Percentiles rank a stretch among this genome's conserved stretches.
Conservation (phyloP, 2,888 invertebrate species). For the Calephelis perditalis region DNA sequence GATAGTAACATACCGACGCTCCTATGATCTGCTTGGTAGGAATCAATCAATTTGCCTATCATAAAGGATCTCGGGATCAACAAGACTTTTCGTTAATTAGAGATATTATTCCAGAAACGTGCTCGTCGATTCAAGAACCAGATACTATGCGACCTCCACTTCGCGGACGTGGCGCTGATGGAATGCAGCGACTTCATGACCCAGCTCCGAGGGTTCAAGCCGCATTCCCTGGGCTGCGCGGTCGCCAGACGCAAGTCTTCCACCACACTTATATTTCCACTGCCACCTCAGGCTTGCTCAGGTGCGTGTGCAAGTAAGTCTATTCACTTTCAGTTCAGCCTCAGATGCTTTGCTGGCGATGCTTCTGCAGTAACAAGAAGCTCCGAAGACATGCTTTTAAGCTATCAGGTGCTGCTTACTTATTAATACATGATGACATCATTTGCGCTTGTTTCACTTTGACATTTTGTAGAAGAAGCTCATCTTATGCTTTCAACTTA, state of each 20-base stretch:
- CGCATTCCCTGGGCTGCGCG: constrained; percentile 96
- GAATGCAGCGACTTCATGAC: constrained; percentile 98
- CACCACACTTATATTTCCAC: constrained; percentile 94
- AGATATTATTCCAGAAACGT: constrained; percentile 64
- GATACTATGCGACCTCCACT: constrained; percentile 96
- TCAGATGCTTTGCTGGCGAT: not conserved
- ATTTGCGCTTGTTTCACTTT: no score
- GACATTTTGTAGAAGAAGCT: no score
- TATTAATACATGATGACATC: no score
- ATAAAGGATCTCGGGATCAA: no score
- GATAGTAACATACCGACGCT: no score
- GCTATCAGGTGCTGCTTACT: no score
- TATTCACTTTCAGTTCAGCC: not conserved
- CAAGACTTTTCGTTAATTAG: no score
- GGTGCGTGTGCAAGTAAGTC: constrained; percentile 68
- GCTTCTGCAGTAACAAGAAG: not conserved
- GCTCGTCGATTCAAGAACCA: constrained; percentile 88
- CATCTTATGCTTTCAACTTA: no score
- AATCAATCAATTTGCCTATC: no score
- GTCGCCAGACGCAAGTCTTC: constrained; percentile 95
- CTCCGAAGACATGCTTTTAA: no score
- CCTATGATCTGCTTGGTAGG: no score
- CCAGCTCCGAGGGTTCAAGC: constrained; percentile 96
- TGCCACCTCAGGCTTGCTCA: constrained; percentile 96
- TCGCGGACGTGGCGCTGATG: constrained; percentile 97